These are phyloP conservation scores for Ormyrus nitidulus DNA, from an alignment of 2,888 invertebrate genomes.

Conservation along the genomic window DNA sequence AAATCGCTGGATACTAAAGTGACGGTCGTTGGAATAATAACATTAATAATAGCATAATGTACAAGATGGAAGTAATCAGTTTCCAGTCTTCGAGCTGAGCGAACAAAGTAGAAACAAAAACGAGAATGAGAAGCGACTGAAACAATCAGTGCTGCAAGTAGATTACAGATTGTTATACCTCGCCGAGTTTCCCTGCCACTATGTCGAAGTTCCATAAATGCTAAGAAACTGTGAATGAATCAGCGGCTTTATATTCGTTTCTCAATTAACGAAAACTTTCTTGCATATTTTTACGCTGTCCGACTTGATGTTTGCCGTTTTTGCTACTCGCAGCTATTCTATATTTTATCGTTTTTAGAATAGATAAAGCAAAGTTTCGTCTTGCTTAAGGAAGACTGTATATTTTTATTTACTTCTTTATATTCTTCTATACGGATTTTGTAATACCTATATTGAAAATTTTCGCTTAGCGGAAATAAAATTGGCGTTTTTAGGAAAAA, in stretches of 20 bases:
- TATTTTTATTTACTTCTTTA: neutral
- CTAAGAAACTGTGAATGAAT: conserved; percentile 20
- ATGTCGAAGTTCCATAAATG: conserved; percentile 24
- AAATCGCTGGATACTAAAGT: conserved; percentile 24
- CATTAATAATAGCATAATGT: conserved; percentile 12
- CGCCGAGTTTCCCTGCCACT: conserved; percentile 19
- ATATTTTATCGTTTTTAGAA: conserved; percentile 23
- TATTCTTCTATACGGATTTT: conserved; percentile 1
- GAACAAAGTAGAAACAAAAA: neutral
- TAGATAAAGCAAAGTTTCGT: conserved; percentile 36
- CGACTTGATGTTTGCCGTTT: neutral
- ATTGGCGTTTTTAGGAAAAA: no score
- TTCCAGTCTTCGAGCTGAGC: conserved; percentile 3
- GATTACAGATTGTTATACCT: conserved; percentile 29
- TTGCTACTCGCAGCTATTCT: conserved; percentile 8
- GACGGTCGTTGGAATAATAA: conserved; percentile 20
- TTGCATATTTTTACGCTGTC: neutral
- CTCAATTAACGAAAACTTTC: conserved; percentile 20
- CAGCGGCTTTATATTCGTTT: conserved; percentile 15
- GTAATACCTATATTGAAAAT: conserved; percentile 20
- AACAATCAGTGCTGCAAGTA: conserved; percentile 22
- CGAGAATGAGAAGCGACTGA: neutral
- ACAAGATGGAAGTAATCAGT: conserved; percentile 33
- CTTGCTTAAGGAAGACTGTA: conserved; percentile 20
- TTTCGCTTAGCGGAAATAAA: neutral